A percentile compares a stretch with the other conserved stretches of the same genome.
phyloP scores from a whole-genome alignment of 2,113 vertebrate species.

The Colistium nudipinnis region DNA sequence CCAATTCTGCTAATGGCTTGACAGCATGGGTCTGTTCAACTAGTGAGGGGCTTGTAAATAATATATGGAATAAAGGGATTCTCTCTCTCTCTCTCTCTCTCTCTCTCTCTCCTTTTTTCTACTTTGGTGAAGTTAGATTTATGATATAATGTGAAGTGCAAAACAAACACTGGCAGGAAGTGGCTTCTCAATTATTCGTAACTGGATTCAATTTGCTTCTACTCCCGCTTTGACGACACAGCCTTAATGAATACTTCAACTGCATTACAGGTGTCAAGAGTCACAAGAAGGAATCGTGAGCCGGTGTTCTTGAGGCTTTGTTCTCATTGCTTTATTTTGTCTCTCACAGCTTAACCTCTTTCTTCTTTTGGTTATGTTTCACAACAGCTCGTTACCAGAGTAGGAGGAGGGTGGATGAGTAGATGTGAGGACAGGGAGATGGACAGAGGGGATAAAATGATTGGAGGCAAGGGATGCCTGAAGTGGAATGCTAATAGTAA shows the following conservation, averaged over 20 bases:
- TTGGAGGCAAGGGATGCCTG: neutral
- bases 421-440: constrained; percentile 17
- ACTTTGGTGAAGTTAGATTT: constrained; percentile 4
- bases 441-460: neutral
- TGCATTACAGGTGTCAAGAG: neutral
- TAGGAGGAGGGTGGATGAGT: constrained; percentile 22
- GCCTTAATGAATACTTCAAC: constrained; percentile 11
- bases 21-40: constrained; percentile 42
- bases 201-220: neutral
- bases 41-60: constrained; percentile 40
- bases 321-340: constrained; percentile 66
- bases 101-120: neutral
- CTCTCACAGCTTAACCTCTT: constrained; percentile 82
- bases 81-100: neutral
- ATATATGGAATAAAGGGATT: constrained; percentile 2
- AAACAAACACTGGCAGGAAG: neutral
- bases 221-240: neutral
- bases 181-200: neutral
- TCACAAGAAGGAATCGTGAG: constrained; percentile 29
- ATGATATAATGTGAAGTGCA: neutral
- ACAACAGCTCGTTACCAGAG: constrained; percentile 74
- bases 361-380: constrained; percentile 76
- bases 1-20: constrained; percentile 70
- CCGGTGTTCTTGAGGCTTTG: constrained; percentile 48
- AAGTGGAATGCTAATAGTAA: constrained; percentile 7